Evolutionary conservation across 2,797 vertebrate genomes (phyloP).

Genomic region (Rachycentron canadum): DNA sequence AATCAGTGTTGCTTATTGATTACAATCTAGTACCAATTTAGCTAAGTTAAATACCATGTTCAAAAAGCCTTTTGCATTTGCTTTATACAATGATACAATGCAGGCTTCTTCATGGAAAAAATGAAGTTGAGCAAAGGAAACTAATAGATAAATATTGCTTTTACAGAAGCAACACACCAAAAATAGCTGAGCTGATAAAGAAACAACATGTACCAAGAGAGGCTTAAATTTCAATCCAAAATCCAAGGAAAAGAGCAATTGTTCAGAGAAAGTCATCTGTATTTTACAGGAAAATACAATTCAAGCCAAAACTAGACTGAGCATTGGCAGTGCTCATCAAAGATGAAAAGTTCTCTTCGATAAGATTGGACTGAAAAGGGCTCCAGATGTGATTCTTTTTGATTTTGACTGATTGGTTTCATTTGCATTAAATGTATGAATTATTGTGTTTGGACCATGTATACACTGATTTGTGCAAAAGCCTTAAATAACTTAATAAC

Average conservation of each 20-base stretch:
- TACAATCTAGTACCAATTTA: not conserved
- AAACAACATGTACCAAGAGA: not conserved
- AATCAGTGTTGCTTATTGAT: no score
- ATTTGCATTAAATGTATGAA: constrained; percentile 19
- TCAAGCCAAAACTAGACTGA: constrained; percentile 22
- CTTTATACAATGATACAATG: constrained; percentile 1
- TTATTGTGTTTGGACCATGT: not conserved
- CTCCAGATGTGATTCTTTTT: constrained; percentile 45
- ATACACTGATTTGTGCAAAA: not conserved
- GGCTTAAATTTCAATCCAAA: constrained; percentile 15
- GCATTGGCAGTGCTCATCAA: constrained; percentile 33
- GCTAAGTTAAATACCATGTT: constrained; percentile 3
- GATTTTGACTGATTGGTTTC: constrained; percentile 7
- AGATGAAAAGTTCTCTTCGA: constrained; percentile 43
- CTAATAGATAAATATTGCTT: constrained; percentile 4
- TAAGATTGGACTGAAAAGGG: constrained; percentile 26
- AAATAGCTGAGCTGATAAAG: not conserved
- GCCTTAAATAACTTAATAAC: not conserved
- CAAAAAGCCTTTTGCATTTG: not conserved
- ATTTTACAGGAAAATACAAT: constrained; percentile 16
- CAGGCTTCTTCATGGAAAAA: not conserved
- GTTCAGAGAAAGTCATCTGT: constrained; percentile 16
- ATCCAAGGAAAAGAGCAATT: constrained; percentile 20
- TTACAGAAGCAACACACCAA: not conserved
- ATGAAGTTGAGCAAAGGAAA: not conserved